Evolutionary conservation across 2,888 invertebrate genomes (phyloP), one percentile per base, ranked within the genome.

Genomic region (Atethmia centrago): DNA sequence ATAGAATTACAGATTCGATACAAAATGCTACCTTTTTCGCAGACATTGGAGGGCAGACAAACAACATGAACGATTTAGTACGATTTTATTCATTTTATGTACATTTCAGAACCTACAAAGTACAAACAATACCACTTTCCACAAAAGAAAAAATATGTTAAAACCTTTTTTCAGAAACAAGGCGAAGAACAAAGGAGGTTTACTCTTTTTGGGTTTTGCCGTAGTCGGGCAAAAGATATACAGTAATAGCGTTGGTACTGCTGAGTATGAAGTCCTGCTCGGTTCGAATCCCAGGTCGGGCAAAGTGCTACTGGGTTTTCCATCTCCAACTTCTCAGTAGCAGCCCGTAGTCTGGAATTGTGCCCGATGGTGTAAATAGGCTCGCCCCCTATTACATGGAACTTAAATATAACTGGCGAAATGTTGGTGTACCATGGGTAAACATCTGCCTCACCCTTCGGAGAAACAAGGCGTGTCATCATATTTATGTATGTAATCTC

Each of bases 21-120:
- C 12, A 58, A 58, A 62, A 14, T 36, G n/a, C n/a, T 7, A 5
- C 12, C 1, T 21, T 36, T 70, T 47, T 51, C 25, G 16, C 36
- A 47, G n/a, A 74, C 55, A 47, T 62, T 74, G 16, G 47, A 56
- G n/a, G n/a, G 42, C 16, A n/a, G 42, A 19, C 25, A 51, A 28
- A 45, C 21, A n/a, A 40, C 40, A 47, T 19, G 7, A 49, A 74
- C 25, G 55, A 47, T 28, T 77, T 25, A 59, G n/a, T 45, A 51
- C 9, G 1, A 58, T 49, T 42, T 10, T 36, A 58, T 58, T 49
- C 4, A 53, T n/a, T 28, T 42, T 12, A 61, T 36, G 1, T 53
- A 53, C 5, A 12, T 49, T 42, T 16, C 4, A 55, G 16, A 25
- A 45, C n/a, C 42, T 53, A 36, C 45, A 51, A n/a, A 51, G n/a